phyloP scores from a whole-genome alignment of 37 sponge, comb jelly and placozoan species.

The Ephydatia muelleri region DNA sequence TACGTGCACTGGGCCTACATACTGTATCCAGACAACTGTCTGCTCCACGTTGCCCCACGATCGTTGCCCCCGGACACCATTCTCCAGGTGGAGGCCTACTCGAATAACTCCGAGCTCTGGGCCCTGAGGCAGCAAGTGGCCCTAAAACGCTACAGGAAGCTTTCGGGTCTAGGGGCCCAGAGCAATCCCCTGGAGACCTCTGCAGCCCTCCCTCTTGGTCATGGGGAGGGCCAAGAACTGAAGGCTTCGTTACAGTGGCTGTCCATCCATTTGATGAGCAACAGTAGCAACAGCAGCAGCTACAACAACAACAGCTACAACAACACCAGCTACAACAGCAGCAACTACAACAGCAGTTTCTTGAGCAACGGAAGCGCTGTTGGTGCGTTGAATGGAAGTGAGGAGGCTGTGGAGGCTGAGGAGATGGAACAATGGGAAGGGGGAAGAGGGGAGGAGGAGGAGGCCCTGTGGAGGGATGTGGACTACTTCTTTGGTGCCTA shows the following conservation, averaged over 20 bases:
- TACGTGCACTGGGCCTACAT: slow-evolving; percentile 60
- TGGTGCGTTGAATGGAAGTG: too few relatives aligned
- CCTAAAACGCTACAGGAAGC: neutral
- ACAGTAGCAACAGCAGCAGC: neutral
- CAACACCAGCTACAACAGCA: too few relatives aligned
- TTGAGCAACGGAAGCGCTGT: neutral
- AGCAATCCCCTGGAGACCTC: neutral
- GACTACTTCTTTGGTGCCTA: neutral
- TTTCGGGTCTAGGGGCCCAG: neutral
- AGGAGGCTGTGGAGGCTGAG: neutral
- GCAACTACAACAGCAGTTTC: neutral
- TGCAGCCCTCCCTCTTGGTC: neutral
- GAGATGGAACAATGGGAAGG: neutral
- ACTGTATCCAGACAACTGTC: slow-evolving; percentile 43
- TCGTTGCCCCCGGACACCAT: slow-evolving; percentile 47
- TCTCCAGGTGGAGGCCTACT: slow-evolving; percentile 50
- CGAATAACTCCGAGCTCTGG: slow-evolving; percentile 19
- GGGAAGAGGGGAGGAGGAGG: neutral
- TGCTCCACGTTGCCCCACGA: slow-evolving; percentile 10
- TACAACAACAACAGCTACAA: too few relatives aligned
- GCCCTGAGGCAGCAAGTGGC: neutral
- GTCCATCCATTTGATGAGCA: too few relatives aligned
- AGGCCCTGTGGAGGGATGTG: neutral
- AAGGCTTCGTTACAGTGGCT: neutral
- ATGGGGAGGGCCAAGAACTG: neutral